phyloP scores from a whole-genome alignment of 2,797 vertebrate genomes.

The Crax fasciolata region DNA sequence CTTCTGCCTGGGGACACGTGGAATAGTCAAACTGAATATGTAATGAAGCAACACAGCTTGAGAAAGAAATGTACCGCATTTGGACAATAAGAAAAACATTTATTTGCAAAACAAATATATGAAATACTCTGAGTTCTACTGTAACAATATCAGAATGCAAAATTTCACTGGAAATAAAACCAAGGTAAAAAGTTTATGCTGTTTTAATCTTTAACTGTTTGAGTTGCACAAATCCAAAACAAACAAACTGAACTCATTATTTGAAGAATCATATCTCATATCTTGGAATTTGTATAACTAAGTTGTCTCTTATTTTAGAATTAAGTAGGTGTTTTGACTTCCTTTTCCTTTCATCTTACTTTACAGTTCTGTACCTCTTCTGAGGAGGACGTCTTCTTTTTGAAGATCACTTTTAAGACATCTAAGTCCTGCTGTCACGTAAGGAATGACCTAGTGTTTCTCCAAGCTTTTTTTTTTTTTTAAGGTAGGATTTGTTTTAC shows the following conservation, averaged over 20 bases:
- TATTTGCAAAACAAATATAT: background rate
- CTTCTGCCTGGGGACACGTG: background rate
- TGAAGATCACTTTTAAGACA: background rate
- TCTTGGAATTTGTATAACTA: background rate
- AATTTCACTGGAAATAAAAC: background rate
- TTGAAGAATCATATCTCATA: background rate
- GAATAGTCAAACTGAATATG: background rate
- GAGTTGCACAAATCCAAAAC: background rate
- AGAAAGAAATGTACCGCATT: background rate
- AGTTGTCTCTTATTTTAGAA: background rate
- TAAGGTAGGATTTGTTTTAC: background rate
- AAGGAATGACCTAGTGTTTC: background rate
- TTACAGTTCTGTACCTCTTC: background rate
- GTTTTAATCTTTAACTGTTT: background rate
- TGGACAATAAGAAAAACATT: background rate
- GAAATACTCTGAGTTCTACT: background rate
- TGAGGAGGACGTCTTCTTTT: background rate
- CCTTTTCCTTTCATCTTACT: rapidly evolving
- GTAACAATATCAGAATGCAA: background rate
- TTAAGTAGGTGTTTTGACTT: background rate
- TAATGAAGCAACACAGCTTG: background rate
- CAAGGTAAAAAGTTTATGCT: background rate
- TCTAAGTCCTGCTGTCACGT: background rate
- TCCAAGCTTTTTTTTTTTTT: background rate
- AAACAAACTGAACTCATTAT: background rate